Conservation (phyloP, 2,797 vertebrate species). For the Alca torda region DNA sequence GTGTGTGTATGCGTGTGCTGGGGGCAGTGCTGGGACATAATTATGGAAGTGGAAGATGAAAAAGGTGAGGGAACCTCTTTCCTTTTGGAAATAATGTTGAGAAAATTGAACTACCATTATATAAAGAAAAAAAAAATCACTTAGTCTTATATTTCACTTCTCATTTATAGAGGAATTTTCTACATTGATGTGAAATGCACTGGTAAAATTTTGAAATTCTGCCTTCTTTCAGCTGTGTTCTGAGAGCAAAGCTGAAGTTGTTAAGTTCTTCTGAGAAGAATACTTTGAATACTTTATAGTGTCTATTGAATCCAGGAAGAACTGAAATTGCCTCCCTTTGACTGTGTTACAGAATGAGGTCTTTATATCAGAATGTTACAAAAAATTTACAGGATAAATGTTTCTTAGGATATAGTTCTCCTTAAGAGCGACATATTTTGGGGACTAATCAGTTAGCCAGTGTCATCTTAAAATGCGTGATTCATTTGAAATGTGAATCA, state of each 20-base stretch:
- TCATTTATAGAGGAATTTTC: background rate
- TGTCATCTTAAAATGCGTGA: constrained; percentile 30
- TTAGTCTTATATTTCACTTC: background rate
- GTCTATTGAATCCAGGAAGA: background rate
- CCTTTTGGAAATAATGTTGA: background rate
- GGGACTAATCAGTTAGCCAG: constrained; percentile 10
- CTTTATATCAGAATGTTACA: background rate
- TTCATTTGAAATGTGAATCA: constrained; percentile 23
- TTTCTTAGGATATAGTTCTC: background rate
- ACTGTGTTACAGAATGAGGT: background rate
- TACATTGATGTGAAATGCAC: background rate
- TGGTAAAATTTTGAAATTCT: background rate
- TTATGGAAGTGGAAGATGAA: background rate
- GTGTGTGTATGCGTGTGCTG: background rate
- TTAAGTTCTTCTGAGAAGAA: background rate
- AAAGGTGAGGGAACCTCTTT: background rate
- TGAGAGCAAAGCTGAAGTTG: background rate
- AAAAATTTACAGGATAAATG: background rate
- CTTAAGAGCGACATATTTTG: background rate
- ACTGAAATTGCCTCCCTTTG: background rate
- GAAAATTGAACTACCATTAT: background rate
- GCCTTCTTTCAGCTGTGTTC: background rate
- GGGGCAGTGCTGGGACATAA: background rate
- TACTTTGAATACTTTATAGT: background rate
- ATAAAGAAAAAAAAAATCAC: background rate